Percentiles rank a stretch among this genome's conserved stretches.
phyloP scores from a whole-genome alignment of 2,888 invertebrate species.

The Tyria jacobaeae region DNA sequence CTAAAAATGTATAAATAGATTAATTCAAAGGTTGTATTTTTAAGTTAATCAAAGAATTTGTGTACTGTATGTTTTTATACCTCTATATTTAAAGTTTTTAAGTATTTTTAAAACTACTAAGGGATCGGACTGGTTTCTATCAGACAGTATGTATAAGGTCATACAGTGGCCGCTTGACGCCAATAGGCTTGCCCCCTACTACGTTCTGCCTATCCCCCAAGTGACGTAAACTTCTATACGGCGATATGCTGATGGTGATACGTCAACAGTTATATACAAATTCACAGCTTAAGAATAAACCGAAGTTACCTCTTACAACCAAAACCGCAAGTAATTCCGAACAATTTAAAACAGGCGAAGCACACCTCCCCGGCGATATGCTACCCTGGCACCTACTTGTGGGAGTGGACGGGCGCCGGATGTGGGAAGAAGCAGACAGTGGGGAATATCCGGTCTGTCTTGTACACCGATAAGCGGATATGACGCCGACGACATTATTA shows the following conservation, averaged over 20 bases:
- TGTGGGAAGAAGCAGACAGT: conserved; percentile 39
- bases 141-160: too few relatives aligned
- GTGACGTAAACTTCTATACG: too few relatives aligned
- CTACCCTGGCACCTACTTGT: conserved; percentile 33
- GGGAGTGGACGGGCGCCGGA: conserved; percentile 34
- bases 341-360: conserved; percentile 22
- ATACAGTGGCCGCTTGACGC: too few relatives aligned
- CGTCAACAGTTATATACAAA: neutral
- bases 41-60: too few relatives aligned
- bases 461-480: conserved; percentile 36
- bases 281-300: conserved; percentile 14
- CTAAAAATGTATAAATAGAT: neutral
- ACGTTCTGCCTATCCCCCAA: too few relatives aligned
- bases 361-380: conserved; percentile 16
- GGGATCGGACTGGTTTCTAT: too few relatives aligned
- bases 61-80: too few relatives aligned
- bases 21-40: neutral
- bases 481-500: conserved; percentile 36
- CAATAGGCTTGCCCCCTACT: too few relatives aligned
- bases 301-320: conserved; percentile 13
- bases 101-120: too few relatives aligned
- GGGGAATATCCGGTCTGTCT: conserved; percentile 42
- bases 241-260: too few relatives aligned
- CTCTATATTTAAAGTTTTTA: too few relatives aligned
- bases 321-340: conserved; percentile 18